Evolutionary conservation across 2,888 invertebrate species (phyloP).

Genomic region (Elmis aenea): DNA sequence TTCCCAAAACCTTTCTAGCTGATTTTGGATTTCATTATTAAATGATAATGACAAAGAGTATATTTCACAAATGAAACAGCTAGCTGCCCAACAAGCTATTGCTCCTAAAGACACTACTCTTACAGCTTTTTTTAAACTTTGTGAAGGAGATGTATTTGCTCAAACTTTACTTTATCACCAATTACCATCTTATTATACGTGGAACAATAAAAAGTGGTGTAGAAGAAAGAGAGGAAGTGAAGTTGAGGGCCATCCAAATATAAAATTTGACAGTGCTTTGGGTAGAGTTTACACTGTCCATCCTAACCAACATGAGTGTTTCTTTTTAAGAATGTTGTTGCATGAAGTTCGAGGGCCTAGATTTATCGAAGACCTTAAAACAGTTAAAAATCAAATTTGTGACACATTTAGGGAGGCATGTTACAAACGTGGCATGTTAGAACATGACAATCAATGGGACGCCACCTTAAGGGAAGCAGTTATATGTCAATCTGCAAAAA

Average conservation of each 20-base stretch:
- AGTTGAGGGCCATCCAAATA: constrained; percentile 6
- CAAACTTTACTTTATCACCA: constrained; percentile 14
- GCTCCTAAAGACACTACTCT: too few relatives aligned
- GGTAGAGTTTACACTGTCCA: constrained; percentile 19
- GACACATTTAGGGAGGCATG: constrained; percentile 31
- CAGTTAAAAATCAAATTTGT: constrained; percentile 27
- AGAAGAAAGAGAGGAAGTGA: constrained; percentile 18
- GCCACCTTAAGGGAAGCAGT: constrained; percentile 27
- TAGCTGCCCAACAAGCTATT: too few relatives aligned
- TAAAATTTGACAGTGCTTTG: constrained; percentile 9
- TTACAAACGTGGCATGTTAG: constrained; percentile 29
- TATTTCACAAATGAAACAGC: too few relatives aligned
- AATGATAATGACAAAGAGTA: too few relatives aligned
- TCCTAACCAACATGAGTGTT: constrained; percentile 15
- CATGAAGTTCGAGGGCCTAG: constrained; percentile 30
- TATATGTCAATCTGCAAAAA: constrained; percentile 18
- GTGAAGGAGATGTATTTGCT: constrained; percentile 17
- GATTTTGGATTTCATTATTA: background rate
- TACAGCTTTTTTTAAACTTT: constrained; percentile 13
- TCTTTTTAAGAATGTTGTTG: constrained; percentile 23
- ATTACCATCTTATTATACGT: constrained; percentile 16
- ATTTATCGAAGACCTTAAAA: constrained; percentile 33
- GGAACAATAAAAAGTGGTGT: constrained; percentile 13
- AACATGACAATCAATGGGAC: constrained; percentile 37
- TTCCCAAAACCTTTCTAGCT: constrained; percentile 14